Evolutionary conservation across 2,113 vertebrate genomes (phyloP).

Genomic region (Heterotilapia buettikoferi): DNA sequence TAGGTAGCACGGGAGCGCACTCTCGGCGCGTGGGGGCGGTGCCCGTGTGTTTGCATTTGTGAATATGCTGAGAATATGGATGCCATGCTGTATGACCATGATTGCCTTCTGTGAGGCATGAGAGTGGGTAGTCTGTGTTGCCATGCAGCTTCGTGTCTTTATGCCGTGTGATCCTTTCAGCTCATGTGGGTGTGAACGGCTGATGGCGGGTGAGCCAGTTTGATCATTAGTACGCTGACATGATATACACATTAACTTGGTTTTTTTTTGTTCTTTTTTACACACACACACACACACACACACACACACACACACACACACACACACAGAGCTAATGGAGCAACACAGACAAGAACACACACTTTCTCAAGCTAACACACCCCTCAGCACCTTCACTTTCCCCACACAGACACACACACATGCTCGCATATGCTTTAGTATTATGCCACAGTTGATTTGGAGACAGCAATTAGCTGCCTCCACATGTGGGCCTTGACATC

Average conservation of each 20-base stretch:
- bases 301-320: neutral
- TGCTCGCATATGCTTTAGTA: conserved; percentile 23
- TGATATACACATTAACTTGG: conserved; percentile 26
- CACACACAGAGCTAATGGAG: neutral
- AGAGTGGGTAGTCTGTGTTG: conserved; percentile 4
- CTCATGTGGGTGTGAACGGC: conserved; percentile 37
- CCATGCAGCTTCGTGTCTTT: neutral
- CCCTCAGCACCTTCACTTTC: neutral
- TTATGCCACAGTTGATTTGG: conserved; percentile 46
- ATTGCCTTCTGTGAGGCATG: neutral
- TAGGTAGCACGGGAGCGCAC: neutral
- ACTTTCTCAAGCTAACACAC: neutral
- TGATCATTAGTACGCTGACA: conserved; percentile 33
- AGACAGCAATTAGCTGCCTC: conserved; percentile 62
- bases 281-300: neutral
- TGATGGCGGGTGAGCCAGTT: conserved; percentile 25
- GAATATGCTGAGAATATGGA: neutral
- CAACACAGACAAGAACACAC: neutral
- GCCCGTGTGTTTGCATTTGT: neutral
- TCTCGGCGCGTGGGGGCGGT: neutral
- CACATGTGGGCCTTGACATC: conserved; percentile 60
- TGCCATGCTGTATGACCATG: neutral
- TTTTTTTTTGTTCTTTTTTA: neutral
- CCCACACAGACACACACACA: neutral
- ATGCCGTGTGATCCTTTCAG: conserved; percentile 1